Conservation (phyloP, 1,140 invertebrate genomes). For the Drosophila insularis region DNA sequence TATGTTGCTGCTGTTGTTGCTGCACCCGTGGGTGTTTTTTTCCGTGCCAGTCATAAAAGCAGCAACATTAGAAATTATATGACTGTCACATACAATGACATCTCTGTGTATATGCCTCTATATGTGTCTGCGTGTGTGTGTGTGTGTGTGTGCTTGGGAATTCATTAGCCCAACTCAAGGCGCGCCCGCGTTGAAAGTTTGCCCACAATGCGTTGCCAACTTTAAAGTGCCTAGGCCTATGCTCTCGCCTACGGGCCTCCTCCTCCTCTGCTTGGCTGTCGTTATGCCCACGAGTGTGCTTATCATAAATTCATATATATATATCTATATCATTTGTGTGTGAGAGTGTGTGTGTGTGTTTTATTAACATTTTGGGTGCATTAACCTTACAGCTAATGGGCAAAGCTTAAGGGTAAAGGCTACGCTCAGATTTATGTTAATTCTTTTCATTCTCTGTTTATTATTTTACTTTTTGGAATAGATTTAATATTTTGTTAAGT, state of each 20-base stretch:
- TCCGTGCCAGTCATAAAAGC: slow-evolving; percentile 70
- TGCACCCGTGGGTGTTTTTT: slow-evolving; percentile 72
- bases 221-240: slow-evolving; percentile 58
- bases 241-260: no score
- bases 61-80: slow-evolving; percentile 77
- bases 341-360: slow-evolving; percentile 37
- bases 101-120: background rate
- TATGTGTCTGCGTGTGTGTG: slow-evolving; percentile 20
- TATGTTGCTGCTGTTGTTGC: slow-evolving; percentile 30
- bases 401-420: slow-evolving; percentile 30
- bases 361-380: slow-evolving; percentile 79
- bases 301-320: slow-evolving; percentile 76
- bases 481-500: background rate
- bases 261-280: slow-evolving; percentile 1
- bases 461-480: background rate
- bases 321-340: slow-evolving; percentile 4
- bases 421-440: slow-evolving; percentile 32
- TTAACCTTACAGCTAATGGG: slow-evolving; percentile 67
- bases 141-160: slow-evolving; percentile 62
- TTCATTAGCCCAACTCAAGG: slow-evolving; percentile 71
- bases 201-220: slow-evolving; percentile 50
- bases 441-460: background rate
- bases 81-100: slow-evolving; percentile 16
- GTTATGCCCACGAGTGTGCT: slow-evolving; percentile 64
- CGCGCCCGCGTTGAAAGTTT: slow-evolving; percentile 61